Evolutionary conservation across 2,113 vertebrate genomes (phyloP).

Genomic region (Calidris pugnax): DNA sequence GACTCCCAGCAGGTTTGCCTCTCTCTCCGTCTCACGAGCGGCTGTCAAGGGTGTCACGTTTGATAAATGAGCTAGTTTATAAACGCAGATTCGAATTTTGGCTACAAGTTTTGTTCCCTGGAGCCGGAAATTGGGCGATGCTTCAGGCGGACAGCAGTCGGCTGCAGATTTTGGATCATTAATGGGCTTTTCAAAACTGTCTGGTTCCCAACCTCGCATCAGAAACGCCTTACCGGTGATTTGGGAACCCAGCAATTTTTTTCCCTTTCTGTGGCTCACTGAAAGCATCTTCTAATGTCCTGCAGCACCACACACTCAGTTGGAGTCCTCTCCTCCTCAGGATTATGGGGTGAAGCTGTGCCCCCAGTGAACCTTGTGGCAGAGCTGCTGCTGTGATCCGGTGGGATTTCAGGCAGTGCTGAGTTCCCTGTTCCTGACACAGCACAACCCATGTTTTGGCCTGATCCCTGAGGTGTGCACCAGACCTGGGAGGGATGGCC

Average conservation of each 20-base stretch:
- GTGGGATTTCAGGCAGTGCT: neutral
- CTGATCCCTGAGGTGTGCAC: neutral
- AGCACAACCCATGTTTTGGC: neutral
- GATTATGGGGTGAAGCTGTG: neutral
- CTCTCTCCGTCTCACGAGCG: neutral
- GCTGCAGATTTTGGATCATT: neutral
- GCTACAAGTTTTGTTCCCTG: neutral
- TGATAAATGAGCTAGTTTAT: constrained; percentile 9
- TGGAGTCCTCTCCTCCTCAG: neutral
- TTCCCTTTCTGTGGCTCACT: neutral
- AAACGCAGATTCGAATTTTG: neutral
- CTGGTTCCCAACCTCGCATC: neutral
- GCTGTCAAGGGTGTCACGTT: neutral
- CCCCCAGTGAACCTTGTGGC: fast-evolving
- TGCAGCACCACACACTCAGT: fast-evolving
- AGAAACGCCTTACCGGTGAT: neutral
- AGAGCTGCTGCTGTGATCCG: neutral
- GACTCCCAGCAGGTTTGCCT: neutral
- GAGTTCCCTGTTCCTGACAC: fast-evolving
- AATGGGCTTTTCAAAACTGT: neutral
- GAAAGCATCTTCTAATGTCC: neutral
- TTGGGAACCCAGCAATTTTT: neutral
- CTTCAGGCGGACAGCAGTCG: neutral
- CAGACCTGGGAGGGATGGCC: fast-evolving
- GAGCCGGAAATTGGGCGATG: neutral